Evolutionary conservation across 2,113 vertebrate genomes (phyloP), one percentile per base, ranked within the genome.

Genomic region (Hippocampus mohnikei): DNA sequence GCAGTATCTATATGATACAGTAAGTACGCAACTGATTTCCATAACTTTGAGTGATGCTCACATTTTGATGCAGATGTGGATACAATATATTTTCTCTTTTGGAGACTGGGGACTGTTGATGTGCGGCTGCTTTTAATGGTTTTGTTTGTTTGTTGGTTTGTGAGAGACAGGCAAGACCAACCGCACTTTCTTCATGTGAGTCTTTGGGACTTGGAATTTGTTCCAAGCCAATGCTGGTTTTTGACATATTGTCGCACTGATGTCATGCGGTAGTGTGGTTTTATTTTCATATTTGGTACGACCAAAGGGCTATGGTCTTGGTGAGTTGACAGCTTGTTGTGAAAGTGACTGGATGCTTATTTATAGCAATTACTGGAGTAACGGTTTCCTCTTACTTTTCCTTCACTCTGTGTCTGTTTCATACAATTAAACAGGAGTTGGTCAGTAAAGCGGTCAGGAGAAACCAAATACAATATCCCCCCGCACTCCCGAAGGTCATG

Each of bases 311-410:
- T 6, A 50, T 50, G 27, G 15, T 10, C 61, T n/a, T 63, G 37
- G 10, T 63, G 37, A 23, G 33, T 63, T 63, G 61, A 63, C 61
- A 63, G 61, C 37, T 63, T 63, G 60, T 20, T 62, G 37, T n/a
- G 37, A 41, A 40, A 40, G 37, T n/a, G 61, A 12, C 61, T 41
- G 61, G 21, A 23, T 21, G 10, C 10, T 41, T 63, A n/a, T 42
- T 63, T 63, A 41, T 63, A 63, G 37, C 61, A 41, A 12, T 41
- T 40, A 41, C 10, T 41, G 37, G 61, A 63, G 18, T 37, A 63
- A 56, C 27, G 23, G n/a, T 23, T 55, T 3, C n/a, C 23, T 13
- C 46, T 50, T 50, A 21, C 18, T 5, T 21, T 62, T 62, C 18
- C 33, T 40, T 62, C 60, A 5, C 33, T n/a, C 20, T 56, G 52